Evolutionary conservation across 1,140 invertebrate genomes (phyloP).

Genomic region (Metopolophium dirhodum): DNA sequence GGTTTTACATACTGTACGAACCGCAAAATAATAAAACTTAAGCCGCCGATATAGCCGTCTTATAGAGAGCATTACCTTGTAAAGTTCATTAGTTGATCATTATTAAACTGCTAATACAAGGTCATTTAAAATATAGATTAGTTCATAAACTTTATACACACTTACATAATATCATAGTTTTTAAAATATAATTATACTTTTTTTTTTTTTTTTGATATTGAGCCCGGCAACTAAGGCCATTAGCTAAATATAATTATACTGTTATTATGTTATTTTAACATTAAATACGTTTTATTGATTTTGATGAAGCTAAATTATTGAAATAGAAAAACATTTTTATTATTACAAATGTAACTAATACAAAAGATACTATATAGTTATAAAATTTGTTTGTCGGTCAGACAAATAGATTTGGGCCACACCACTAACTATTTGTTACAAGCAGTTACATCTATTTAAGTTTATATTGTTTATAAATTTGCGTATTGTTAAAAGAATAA

Average conservation of each 20-base stretch:
- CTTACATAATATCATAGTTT: not conserved
- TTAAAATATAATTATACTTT: not conserved
- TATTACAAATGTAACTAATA: not conserved
- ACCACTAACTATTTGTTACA: not conserved
- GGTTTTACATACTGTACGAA: not conserved
- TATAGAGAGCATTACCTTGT: not conserved
- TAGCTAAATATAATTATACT: not conserved
- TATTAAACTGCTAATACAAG: not conserved
- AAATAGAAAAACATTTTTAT: not conserved
- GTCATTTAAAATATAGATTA: not conserved
- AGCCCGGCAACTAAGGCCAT: too few relatives aligned
- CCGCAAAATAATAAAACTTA: not conserved
- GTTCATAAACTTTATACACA: not conserved
- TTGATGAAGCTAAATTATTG: not conserved
- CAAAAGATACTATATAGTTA: not conserved
- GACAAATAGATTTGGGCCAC: not conserved
- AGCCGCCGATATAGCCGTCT: not conserved
- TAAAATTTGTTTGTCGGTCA: not conserved
- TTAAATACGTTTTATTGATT: not conserved
- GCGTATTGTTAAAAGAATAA: too few relatives aligned
- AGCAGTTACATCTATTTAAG: too few relatives aligned
- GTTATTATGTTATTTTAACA: slow-evolving; percentile 14
- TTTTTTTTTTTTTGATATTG: too few relatives aligned
- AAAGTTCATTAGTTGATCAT: not conserved
- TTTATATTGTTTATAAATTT: too few relatives aligned